Evolutionary conservation across 1,140 invertebrate genomes (phyloP), one percentile per base, ranked within the genome.

Genomic region (Diprion similis): DNA sequence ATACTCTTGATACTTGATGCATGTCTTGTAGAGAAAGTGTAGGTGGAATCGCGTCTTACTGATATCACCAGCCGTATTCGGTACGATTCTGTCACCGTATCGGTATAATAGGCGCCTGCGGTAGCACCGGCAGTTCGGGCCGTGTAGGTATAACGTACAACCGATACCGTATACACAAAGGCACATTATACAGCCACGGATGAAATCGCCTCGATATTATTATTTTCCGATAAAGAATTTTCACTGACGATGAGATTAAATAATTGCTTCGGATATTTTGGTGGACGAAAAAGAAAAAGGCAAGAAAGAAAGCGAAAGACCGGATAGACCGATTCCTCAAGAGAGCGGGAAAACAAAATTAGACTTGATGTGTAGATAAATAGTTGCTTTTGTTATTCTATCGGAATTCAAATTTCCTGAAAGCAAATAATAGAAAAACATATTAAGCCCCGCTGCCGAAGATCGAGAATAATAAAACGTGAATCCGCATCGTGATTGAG

Each of bases 341-440:
- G 51, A 59, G 51, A 15, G 24, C 6, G 24, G 51, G 51, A 59
- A 59, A 59, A 59, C 51, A 59, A 59, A 59, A 59, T 59, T 6
- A 59, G 51, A 59, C n/a, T 59, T 17, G 51, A 59, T 9, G n/a
- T 13, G 51, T 59, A 59, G 51, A 8, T 59, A 8, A 59, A 59
- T 59, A 59, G 51, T 59, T 59, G 51, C 51, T 59, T 9, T 59
- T 59, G 51, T 59, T 59, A 59, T 59, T 59, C 51, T 59, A 59
- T 13, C 51, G 51, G 51, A 59, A 59, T 59, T 59, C n/a, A 59
- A 59, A 6, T 59, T 59, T 17, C 51, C 51, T 59, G 11, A 17
- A 17, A 59, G 51, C 11, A 59, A 59, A 59, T 59, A 59, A 59
- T 59, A 59, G 51, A 17, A 59, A 59, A 59, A 59, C 51, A 59